A percentile compares a stretch with the other conserved stretches of the same genome.
Evolutionary conservation across 35 echinoderm and acorn worm species (phyloP).

Genomic region (Strongylocentrotus purpuratus): DNA sequence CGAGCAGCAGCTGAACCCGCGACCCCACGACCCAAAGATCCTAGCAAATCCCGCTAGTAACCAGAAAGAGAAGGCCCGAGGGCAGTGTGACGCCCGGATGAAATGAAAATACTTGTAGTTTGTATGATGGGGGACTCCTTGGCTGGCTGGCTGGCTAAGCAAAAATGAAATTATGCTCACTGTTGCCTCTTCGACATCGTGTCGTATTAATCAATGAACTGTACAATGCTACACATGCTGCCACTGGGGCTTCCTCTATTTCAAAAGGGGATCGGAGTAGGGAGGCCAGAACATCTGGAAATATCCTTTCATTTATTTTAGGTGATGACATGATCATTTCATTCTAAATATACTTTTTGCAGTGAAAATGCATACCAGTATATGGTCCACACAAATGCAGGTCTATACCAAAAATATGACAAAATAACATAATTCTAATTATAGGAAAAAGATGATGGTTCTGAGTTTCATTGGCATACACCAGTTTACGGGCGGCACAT

Average conservation of each 20-base stretch:
- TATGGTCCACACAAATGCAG: too few relatives aligned
- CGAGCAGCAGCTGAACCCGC: constrained; percentile 45
- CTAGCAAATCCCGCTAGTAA: constrained; percentile 38
- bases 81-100: constrained; percentile 30
- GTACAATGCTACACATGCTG: background rate
- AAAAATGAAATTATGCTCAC: constrained; percentile 46
- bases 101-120: constrained; percentile 44
- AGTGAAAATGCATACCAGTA: too few relatives aligned
- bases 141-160: constrained; percentile 19
- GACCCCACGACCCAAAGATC: constrained; percentile 49
- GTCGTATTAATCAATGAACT: background rate
- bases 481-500: too few relatives aligned
- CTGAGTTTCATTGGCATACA: too few relatives aligned
- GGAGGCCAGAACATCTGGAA: background rate
- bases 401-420: too few relatives aligned
- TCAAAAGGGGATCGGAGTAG: background rate
- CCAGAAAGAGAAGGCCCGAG: constrained; percentile 43
- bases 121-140: background rate
- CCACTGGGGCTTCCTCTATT: background rate
- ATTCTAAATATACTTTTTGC: too few relatives aligned
- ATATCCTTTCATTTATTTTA: too few relatives aligned
- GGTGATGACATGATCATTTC: too few relatives aligned
- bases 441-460: too few relatives aligned
- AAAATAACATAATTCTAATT: too few relatives aligned
- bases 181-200: constrained; percentile 18